These are phyloP conservation scores for Drosophila carrolli DNA, from an alignment of 1,140 invertebrate species.

Conservation along the genomic window DNA sequence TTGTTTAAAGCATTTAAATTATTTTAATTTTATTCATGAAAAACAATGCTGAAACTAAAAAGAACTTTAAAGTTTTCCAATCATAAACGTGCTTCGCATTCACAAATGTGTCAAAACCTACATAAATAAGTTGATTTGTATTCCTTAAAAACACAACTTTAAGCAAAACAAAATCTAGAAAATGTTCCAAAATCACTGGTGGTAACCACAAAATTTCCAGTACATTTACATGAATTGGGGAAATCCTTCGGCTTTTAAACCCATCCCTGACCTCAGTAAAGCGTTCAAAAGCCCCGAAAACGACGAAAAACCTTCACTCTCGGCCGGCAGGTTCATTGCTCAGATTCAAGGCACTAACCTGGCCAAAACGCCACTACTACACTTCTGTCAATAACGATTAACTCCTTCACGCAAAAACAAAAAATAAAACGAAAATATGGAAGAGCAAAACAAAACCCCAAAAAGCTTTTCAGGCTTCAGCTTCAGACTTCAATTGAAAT, in stretches of 20 bases:
- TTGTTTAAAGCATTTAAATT: too few relatives aligned
- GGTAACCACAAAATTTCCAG: not conserved
- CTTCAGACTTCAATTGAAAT: slow-evolving; percentile 68
- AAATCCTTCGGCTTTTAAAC: slow-evolving; percentile 30
- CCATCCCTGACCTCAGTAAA: slow-evolving; percentile 47
- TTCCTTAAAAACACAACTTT: not conserved
- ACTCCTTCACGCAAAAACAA: slow-evolving; percentile 33
- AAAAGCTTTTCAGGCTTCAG: slow-evolving; percentile 33
- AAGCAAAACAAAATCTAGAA: not conserved
- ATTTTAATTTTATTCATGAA: too few relatives aligned
- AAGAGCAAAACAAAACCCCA: slow-evolving; percentile 42
- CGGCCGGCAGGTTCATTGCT: slow-evolving; percentile 57
- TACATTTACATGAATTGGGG: not conserved
- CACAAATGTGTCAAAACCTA: not conserved
- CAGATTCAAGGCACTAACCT: slow-evolving; percentile 66
- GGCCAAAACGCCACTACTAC: slow-evolving; percentile 44
- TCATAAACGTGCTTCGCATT: not conserved
- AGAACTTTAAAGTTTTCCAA: not conserved
- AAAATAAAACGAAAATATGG: slow-evolving; percentile 32
- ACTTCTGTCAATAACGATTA: slow-evolving; percentile 52
- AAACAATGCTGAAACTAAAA: too few relatives aligned
- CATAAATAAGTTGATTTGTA: not conserved
- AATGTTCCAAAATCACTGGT: not conserved
- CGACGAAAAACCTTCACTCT: slow-evolving; percentile 36
- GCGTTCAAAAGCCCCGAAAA: slow-evolving; percentile 42